A percentile compares a stretch with the other conserved stretches of the same genome.
Conservation (phyloP, 2,113 vertebrate species). For the Cheirogaleus medius region DNA sequence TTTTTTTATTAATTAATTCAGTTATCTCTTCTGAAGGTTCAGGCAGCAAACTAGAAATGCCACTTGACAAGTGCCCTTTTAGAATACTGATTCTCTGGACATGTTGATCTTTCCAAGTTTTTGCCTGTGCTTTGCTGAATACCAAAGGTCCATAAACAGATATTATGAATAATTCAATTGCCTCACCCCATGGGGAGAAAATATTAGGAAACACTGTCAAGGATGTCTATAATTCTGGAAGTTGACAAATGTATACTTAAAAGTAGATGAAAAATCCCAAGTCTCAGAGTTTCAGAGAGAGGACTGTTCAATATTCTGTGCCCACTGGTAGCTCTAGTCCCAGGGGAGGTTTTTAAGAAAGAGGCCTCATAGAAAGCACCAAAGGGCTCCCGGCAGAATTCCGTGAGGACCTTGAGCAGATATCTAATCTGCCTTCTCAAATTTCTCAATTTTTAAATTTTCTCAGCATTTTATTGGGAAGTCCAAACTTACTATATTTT, state of each 20-base stretch:
- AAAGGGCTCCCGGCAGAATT: not conserved
- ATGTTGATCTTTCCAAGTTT: conserved; percentile 22
- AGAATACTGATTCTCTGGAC: conserved; percentile 11
- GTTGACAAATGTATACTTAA: conserved; percentile 47
- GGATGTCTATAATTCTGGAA: conserved; percentile 47
- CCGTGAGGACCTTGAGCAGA: not conserved
- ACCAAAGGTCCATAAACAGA: conserved; percentile 48
- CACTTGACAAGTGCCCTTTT: conserved; percentile 31
- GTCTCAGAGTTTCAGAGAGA: not conserved
- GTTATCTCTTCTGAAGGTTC: conserved; percentile 17
- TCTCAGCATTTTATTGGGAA: not conserved
- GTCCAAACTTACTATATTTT: not conserved
- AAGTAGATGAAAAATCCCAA: conserved; percentile 1
- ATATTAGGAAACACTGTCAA: conserved; percentile 47
- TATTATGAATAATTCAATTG: conserved; percentile 47
- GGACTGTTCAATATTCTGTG: not conserved
- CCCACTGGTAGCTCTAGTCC: not conserved
- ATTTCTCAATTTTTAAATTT: not conserved
- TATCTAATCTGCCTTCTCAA: not conserved
- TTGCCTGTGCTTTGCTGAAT: conserved; percentile 15
- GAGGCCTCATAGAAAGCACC: not conserved
- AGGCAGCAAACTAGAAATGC: conserved; percentile 41
- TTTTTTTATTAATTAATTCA: conserved; percentile 19
- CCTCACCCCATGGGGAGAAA: not conserved
- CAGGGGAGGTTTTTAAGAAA: not conserved